Conservation (phyloP, 2,888 invertebrate genomes). For the Heteromurus nitidus region DNA sequence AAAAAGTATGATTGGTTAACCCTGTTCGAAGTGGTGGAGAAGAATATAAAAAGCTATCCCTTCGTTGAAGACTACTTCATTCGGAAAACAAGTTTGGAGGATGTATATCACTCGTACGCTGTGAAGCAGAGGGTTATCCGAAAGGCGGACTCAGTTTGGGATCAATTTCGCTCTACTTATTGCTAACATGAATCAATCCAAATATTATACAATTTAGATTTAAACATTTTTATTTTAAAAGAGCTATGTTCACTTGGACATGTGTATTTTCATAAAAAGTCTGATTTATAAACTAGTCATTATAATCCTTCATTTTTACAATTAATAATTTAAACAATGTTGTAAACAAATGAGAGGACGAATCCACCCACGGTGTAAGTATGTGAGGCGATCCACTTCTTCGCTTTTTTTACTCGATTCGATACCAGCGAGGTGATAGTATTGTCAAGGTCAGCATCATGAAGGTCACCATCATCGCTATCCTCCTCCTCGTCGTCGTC, state of each 20-base stretch:
- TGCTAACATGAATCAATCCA: slow-evolving; percentile 33
- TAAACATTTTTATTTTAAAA: background rate
- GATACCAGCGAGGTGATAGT: slow-evolving; percentile 1
- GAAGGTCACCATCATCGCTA: background rate
- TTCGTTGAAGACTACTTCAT: slow-evolving; percentile 47
- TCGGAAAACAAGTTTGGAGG: slow-evolving; percentile 30
- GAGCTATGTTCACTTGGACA: too few species aligned
- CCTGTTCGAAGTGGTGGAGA: slow-evolving; percentile 38
- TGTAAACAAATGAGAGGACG: slow-evolving; percentile 57
- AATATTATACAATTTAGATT: background rate
- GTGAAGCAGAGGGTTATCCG: slow-evolving; percentile 33
- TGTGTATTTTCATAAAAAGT: background rate
- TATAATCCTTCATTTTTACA: background rate
- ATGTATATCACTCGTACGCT: slow-evolving; percentile 44
- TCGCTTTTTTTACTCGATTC: slow-evolving; percentile 22
- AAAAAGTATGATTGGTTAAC: slow-evolving; percentile 31
- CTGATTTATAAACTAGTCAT: background rate
- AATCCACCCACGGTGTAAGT: slow-evolving; percentile 60
- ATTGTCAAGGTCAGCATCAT: background rate
- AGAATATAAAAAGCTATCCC: background rate
- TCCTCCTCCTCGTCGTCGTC: background rate
- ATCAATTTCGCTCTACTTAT: slow-evolving; percentile 43
- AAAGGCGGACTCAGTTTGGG: slow-evolving; percentile 21
- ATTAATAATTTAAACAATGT: slow-evolving; percentile 35
- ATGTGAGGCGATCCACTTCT: slow-evolving; percentile 53